phyloP scores from a whole-genome alignment of 1,140 invertebrate species.

The Lordiphosa mommai region DNA sequence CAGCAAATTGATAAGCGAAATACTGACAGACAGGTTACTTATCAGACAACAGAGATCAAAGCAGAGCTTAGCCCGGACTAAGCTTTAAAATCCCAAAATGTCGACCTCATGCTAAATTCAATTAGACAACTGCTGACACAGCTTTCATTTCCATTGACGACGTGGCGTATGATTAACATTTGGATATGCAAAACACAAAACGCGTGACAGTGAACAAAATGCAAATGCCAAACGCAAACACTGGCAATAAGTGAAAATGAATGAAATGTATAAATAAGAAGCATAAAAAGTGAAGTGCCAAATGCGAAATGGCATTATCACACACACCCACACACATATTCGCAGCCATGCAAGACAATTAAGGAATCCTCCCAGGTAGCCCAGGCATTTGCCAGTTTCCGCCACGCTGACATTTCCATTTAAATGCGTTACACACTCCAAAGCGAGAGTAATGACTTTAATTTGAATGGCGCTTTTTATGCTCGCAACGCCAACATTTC shows the following conservation, averaged over 20 bases:
- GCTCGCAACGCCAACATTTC: constrained; percentile 13
- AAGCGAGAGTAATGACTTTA: constrained; percentile 53
- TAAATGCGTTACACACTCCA: constrained; percentile 48
- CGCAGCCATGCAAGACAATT: constrained; percentile 46
- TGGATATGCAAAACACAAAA: constrained; percentile 58
- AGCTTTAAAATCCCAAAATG: constrained; percentile 25
- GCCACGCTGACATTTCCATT: constrained; percentile 49
- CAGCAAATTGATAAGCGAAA: constrained; percentile 60
- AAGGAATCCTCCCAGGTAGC: constrained; percentile 37
- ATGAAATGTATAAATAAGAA: constrained; percentile 65
- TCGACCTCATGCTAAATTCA: constrained; percentile 41
- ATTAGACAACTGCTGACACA: constrained; percentile 52
- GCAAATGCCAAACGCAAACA: constrained; percentile 50
- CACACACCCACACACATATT: constrained; percentile 14
- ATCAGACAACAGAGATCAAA: constrained; percentile 53
- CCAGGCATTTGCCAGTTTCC: constrained; percentile 37
- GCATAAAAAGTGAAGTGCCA: constrained; percentile 62
- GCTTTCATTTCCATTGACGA: constrained; percentile 11
- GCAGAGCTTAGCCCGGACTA: constrained; percentile 11
- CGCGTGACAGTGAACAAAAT: constrained; percentile 47
- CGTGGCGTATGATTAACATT: constrained; percentile 42
- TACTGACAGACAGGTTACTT: constrained; percentile 15
- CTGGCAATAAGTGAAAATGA: constrained; percentile 58
- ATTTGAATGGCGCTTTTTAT: constrained; percentile 71
- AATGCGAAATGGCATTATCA: constrained; percentile 55